Evolutionary conservation across 2,113 vertebrate genomes (phyloP).

Genomic region (Scomber colias): DNA sequence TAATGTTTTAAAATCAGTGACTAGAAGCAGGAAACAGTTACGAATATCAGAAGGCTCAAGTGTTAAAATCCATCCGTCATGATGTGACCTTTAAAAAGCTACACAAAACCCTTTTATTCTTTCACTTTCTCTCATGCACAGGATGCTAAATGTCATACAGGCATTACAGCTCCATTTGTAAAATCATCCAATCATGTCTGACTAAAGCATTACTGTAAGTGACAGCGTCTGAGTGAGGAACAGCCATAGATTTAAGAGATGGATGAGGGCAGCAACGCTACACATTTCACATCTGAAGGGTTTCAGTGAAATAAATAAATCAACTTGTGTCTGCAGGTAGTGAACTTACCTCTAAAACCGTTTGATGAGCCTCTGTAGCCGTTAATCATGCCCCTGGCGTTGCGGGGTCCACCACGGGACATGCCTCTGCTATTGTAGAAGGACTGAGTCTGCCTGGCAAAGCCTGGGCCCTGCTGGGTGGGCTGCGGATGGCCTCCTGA

Average conservation of each 20-base stretch:
- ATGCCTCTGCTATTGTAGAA: slow-evolving; percentile 96
- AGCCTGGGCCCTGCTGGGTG: slow-evolving; percentile 90
- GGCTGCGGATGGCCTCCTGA: slow-evolving; percentile 90
- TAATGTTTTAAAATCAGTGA: not conserved
- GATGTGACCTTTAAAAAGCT: too few species aligned
- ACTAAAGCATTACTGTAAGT: not conserved
- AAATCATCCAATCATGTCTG: not conserved
- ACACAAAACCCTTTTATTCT: too few species aligned
- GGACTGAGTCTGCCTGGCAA: slow-evolving; percentile 91
- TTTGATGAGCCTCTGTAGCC: slow-evolving; percentile 96
- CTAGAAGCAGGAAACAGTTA: too few species aligned
- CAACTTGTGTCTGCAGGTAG: not conserved
- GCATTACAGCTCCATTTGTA: too few species aligned
- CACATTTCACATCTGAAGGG: not conserved
- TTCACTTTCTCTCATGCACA: too few species aligned
- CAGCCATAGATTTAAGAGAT: not conserved
- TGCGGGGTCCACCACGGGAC: slow-evolving; percentile 92
- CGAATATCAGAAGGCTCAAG: not conserved
- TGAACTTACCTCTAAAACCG: slow-evolving; percentile 91
- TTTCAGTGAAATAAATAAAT: not conserved
- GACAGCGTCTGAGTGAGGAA: too few species aligned
- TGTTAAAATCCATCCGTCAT: not conserved
- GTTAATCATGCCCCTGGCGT: slow-evolving; percentile 93
- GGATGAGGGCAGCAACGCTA: not conserved
- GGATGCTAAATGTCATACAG: too few species aligned